Evolutionary conservation across 2,888 invertebrate species (phyloP), one percentile per base, ranked within the genome.

Genomic region (Ennomos fuscantarius): DNA sequence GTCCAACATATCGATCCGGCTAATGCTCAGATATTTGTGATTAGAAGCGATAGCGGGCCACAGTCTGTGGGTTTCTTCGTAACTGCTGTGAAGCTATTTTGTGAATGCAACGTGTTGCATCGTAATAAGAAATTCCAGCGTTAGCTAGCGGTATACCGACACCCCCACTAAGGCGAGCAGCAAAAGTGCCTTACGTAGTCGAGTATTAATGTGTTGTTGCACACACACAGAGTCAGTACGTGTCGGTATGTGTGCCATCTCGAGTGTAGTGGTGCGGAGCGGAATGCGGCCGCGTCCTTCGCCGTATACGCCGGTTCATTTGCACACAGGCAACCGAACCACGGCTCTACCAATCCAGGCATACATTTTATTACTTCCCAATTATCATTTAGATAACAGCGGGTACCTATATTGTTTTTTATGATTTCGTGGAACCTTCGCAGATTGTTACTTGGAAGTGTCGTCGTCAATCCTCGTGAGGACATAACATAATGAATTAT

Each of bases 221-320:
- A 73, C 79, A 74, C 78, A 76, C 80, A 79, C 75, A 73, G 67
- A 58, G 64, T 59, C 62, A 57, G 69, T 71, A 79, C 85, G 82
- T 82, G 82, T 82, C 68, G 84, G 86, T 87, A 89, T 89, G 86
- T 88, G 82, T 86, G 88, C 79, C 87, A 84, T 82, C 82, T 82
- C 78, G 77, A 66, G 68, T 84, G 87, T 84, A 76, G 79, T 83
- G 76, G 86, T 84, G 84, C 74, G 81, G 77, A 70, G 75, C 70
- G 91, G 91, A 91, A 91, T 91, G 91, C 90, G 91, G 89, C 83
- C 90, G 83, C 89, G 91, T 91, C 91, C 91, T 91, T 91, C 90
- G 87, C 75, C 84, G 84, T 85, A n/a, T n/a, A 86, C 86, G 82
- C 76, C 83, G 83, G 82, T 84, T 87, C 89, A 89, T 89, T 89